These are phyloP conservation scores for Temnothorax ravouxi DNA, from an alignment of 2,888 invertebrate species.

Conservation along the genomic window DNA sequence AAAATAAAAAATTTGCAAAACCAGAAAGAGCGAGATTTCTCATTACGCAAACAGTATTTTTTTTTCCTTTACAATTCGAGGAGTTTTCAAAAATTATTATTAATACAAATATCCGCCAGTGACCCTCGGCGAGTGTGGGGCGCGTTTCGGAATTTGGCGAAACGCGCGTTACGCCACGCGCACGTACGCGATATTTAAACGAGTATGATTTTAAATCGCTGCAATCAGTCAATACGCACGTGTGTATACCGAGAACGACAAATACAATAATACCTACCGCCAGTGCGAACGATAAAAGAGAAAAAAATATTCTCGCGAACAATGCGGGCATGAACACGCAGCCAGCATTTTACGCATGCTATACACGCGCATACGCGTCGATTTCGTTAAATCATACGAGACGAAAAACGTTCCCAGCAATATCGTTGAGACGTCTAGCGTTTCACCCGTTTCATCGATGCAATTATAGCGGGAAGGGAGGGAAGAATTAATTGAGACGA, in stretches of 20 bases:
- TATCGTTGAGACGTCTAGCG: conserved; percentile 47
- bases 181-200: conserved; percentile 37
- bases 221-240: conserved; percentile 68
- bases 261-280: conserved; percentile 56
- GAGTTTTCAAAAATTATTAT: neutral
- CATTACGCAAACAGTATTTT: neutral
- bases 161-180: conserved; percentile 13
- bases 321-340: conserved; percentile 36
- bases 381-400: conserved; percentile 79
- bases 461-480: conserved; percentile 70
- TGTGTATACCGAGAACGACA: conserved; percentile 50
- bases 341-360: conserved; percentile 19
- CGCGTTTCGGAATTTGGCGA: conserved; percentile 6
- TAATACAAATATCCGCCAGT: neutral
- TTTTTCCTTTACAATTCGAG: neutral
- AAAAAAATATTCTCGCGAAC: conserved; percentile 10
- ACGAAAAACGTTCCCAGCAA: conserved; percentile 71
- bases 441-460: neutral
- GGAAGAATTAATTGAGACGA: conserved; percentile 73
- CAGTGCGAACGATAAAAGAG: conserved; percentile 46
- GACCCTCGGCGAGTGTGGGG: neutral
- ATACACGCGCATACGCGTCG: conserved; percentile 34
- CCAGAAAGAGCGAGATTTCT: neutral
- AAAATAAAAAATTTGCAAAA: neutral
- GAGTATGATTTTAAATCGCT: conserved; percentile 60